phyloP scores from a whole-genome alignment of 1,140 invertebrate genomes.

The Phthorimaea operculella region DNA sequence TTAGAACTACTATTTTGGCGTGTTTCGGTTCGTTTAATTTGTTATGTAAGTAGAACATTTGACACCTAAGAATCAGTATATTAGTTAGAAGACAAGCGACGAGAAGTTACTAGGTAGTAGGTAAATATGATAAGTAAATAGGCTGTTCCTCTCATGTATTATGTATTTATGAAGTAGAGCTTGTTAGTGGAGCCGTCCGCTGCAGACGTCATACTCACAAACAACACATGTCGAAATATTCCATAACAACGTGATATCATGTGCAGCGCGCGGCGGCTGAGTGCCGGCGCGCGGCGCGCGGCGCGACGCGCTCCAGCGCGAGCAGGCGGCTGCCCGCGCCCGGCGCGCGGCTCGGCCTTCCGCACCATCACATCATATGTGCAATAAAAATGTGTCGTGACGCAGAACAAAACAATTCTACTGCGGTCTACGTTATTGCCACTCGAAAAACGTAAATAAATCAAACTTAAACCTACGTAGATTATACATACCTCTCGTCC shows the following conservation, averaged over 20 bases:
- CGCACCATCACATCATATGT: background rate
- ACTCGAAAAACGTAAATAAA: background rate
- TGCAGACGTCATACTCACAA: constrained; percentile 42
- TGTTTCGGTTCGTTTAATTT: too few species aligned
- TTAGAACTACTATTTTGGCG: too few species aligned
- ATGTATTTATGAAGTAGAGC: background rate
- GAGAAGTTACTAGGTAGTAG: too few species aligned
- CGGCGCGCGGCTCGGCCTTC: constrained; percentile 5
- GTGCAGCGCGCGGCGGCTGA: constrained; percentile 10
- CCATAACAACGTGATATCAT: constrained; percentile 42
- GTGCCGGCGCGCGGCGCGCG: constrained; percentile 1
- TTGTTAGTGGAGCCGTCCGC: background rate
- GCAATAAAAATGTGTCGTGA: constrained; percentile 21
- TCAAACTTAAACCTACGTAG: background rate
- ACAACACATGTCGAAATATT: constrained; percentile 63
- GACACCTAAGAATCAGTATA: too few species aligned
- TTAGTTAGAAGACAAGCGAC: too few species aligned
- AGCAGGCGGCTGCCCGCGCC: constrained; percentile 26
- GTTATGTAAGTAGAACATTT: too few species aligned
- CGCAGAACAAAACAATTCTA: constrained; percentile 43
- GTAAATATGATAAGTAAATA: too few species aligned
- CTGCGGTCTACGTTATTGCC: constrained; percentile 9
- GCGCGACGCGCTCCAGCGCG: constrained; percentile 20
- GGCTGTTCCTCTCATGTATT: too few species aligned
- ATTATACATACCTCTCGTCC: constrained; percentile 72